phyloP scores from a whole-genome alignment of 2,113 vertebrate genomes.

The Brachypodius melanocephalos region DNA sequence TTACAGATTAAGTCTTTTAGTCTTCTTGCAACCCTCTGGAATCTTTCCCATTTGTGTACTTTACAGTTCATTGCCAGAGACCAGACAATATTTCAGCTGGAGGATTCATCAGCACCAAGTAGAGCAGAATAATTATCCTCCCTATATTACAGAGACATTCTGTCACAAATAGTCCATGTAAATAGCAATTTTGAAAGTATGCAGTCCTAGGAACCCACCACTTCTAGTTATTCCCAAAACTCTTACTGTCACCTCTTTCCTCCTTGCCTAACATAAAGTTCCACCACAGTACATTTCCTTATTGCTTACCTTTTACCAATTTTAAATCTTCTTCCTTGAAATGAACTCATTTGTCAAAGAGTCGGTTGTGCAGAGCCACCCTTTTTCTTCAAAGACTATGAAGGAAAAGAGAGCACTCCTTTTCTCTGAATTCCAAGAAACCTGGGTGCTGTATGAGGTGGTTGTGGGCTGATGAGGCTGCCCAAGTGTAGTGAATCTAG shows the following conservation, averaged over 20 bases:
- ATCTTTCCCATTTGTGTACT: not conserved
- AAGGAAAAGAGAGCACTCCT: rapidly evolving
- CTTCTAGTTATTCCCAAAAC: not conserved
- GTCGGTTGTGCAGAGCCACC: not conserved
- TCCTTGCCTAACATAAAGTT: not conserved
- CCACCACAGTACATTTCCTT: not conserved
- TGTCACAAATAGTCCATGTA: not conserved
- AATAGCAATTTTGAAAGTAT: not conserved
- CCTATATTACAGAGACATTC: not conserved
- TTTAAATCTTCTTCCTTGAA: not conserved
- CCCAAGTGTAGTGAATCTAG: not conserved
- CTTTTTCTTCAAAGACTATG: not conserved
- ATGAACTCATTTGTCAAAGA: not conserved
- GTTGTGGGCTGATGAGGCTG: not conserved
- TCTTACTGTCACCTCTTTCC: not conserved
- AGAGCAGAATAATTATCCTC: not conserved
- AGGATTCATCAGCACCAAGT: not conserved
- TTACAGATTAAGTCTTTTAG: not conserved
- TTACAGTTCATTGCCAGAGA: not conserved
- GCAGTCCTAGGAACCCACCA: not conserved
- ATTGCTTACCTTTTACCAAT: not conserved
- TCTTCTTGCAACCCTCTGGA: not conserved
- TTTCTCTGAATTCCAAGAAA: not conserved
- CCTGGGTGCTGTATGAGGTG: rapidly evolving
- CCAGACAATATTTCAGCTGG: not conserved